Base-by-base conservation (phyloP, 2,888 invertebrate species). In the Hyposoter didymator region DNA sequence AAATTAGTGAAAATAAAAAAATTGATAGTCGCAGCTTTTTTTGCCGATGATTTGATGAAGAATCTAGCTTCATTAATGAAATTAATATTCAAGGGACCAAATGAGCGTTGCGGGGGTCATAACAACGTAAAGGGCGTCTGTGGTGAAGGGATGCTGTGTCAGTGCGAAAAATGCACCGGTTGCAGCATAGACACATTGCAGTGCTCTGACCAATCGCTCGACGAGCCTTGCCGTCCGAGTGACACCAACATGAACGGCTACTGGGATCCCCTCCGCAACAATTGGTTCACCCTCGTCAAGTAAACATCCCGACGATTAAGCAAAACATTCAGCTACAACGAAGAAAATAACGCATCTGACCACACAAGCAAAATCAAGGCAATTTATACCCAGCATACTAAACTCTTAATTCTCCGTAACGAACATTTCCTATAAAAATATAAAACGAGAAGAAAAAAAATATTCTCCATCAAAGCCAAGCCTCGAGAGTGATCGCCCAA, bases 31-130 rank as follows among this genome's bases (percentile, higher is more conserved):
- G 28, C 28, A 28, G 28, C 28, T 28, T 28, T 28, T 28, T 64
- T 64, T 32, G 10, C 28, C 5, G 1, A 64, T 32, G 6, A 7
- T 7, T 67, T 43, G 22, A 10, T 2, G 12, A 19, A 14, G 5
- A n/a, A 39, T 10, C 2, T 1, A n/a, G 8, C 1, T 35, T 39
- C 12, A 28, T 14, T 28, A 14, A 5, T 14, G 5, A 28, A 59
- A 39, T 52, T 19, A n/a, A 49, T 62, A 2, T 78, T 83, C 0
- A 88, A 94, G 94, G 94, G 94, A 7, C 94, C 94, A 0, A 94
- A 93, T n/a, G 91, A 94, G 49, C 89, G 89, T 3, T 94, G 94
- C 87, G 94, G 94, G 3, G 94, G 94, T 2, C 90, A 90, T 19
- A 92, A 89, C 82, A 91, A 93, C 70, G 84, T 89, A 45, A 91